Evolutionary conservation across 1,140 invertebrate genomes (phyloP).

Genomic region (Apis mellifera): Amel_HAv3.1 CM009939.2:3671501-3672000

Average conservation of each 20-base stretch:
- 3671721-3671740: not conserved
- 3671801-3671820: conserved; percentile 1
- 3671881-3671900: not conserved
- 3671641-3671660: not conserved
- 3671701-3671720: too few species aligned
- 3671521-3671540: not conserved
- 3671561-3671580: not conserved
- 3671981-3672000: too few species aligned
- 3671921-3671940: not conserved
- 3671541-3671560: not conserved
- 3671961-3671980: not conserved
- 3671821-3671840: not conserved
- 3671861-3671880: not conserved
- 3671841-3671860: not conserved
- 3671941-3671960: not conserved
- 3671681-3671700: too few species aligned
- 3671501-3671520: not conserved
- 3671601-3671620: not conserved
- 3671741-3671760: not conserved
- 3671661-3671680: not conserved
- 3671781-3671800: conserved; percentile 2
- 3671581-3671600: not conserved
- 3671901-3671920: conserved; percentile 5
- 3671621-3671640: not conserved
- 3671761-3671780: conserved; percentile 1